These are phyloP conservation scores for Drosophila grimshawi DNA, from an alignment of 1,140 invertebrate genomes.

Conservation along the genomic window DNA sequence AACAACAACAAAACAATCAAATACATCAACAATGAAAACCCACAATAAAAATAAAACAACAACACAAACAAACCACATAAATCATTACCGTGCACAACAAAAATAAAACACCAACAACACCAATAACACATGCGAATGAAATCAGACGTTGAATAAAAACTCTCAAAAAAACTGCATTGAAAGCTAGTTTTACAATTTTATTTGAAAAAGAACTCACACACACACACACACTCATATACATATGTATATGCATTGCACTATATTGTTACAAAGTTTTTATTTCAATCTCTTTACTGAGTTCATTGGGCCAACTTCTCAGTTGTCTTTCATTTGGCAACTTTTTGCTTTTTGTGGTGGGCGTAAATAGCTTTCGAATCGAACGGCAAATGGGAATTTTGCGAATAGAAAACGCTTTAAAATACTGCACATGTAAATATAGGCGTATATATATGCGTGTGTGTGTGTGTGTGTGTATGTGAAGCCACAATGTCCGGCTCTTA, in stretches of 20 bases:
- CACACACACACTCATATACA: constrained; percentile 2
- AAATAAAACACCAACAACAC: constrained; percentile 9
- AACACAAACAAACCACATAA: constrained; percentile 35
- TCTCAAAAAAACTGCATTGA: constrained; percentile 3
- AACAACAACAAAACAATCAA: constrained; percentile 16
- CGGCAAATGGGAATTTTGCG: constrained; percentile 25
- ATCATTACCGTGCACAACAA: constrained; percentile 22
- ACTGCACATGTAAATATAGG: constrained; percentile 1
- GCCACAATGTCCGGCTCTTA: constrained; percentile 24
- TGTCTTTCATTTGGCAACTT: constrained; percentile 20
- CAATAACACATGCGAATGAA: constrained; percentile 1
- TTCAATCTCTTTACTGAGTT: not conserved
- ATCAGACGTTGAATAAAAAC: not conserved
- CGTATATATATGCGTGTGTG: constrained; percentile 1
- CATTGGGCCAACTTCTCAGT: constrained; percentile 20
- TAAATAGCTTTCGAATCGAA: constrained; percentile 37
- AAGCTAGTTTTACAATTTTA: constrained; percentile 8
- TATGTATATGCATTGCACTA: constrained; percentile 6
- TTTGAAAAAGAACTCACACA: not conserved
- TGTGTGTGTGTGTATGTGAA: constrained; percentile 2
- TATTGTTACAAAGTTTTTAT: constrained; percentile 5
- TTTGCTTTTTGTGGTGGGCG: constrained; percentile 8
- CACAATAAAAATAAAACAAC: constrained; percentile 28
- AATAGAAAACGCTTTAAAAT: constrained; percentile 34
- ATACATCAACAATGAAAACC: constrained; percentile 37